Conservation (phyloP, 2,888 invertebrate genomes). For the Leptopterna dolabrata region DNA sequence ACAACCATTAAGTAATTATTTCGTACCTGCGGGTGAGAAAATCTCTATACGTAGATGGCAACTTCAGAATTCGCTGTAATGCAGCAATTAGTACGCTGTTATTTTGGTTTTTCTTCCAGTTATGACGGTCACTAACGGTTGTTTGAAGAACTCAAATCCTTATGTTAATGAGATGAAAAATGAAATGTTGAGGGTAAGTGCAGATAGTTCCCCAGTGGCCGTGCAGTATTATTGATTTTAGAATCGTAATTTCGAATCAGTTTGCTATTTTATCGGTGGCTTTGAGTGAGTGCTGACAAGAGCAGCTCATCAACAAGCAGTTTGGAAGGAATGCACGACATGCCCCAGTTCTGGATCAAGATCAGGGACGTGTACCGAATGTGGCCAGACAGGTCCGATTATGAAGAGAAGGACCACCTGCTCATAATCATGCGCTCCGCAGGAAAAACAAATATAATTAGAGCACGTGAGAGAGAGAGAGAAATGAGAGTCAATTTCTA, state of each 20-base stretch:
- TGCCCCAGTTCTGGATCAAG: neutral
- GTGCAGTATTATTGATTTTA: too few species aligned
- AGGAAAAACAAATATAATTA: constrained; percentile 32
- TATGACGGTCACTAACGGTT: too few species aligned
- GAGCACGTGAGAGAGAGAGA: neutral
- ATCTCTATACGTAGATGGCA: too few species aligned
- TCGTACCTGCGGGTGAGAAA: too few species aligned
- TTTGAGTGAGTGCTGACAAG: neutral
- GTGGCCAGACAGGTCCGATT: neutral
- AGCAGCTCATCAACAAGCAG: neutral
- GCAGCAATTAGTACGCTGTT: too few species aligned
- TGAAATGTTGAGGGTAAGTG: too few species aligned
- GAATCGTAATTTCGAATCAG: neutral
- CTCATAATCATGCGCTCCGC: neutral
- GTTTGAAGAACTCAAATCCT: too few species aligned
- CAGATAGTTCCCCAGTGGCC: too few species aligned
- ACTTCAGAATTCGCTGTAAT: too few species aligned
- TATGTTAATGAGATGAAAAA: too few species aligned
- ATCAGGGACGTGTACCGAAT: neutral
- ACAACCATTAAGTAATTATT: too few species aligned
- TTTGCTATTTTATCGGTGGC: neutral
- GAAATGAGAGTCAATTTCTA: constrained; percentile 11
- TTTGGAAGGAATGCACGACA: neutral
- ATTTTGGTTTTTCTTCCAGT: too few species aligned
- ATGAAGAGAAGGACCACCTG: constrained; percentile 6